Conservation (phyloP, 2,888 invertebrate genomes). For the Odontothrips loti region DNA sequence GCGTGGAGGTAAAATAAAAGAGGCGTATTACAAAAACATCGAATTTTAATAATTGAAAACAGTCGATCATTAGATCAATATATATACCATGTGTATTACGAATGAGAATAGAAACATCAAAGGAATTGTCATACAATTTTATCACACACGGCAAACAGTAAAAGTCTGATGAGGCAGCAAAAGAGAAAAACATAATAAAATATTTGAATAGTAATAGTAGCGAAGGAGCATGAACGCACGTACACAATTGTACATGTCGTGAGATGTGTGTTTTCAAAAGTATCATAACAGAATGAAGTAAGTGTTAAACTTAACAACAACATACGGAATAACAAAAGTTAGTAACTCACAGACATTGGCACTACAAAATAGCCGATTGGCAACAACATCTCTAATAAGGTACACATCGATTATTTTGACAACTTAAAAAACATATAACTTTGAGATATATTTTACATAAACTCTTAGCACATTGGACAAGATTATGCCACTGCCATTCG, state of each 20-base stretch:
- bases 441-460: not conserved
- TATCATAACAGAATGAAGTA: not conserved
- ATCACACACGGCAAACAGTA: not conserved
- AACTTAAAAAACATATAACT: constrained; percentile 8
- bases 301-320: constrained; percentile 1
- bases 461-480: not conserved
- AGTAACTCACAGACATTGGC: not conserved
- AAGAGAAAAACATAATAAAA: not conserved
- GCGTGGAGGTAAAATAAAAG: too few species aligned
- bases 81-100: not conserved
- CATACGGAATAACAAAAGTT: not conserved
- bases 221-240: too few species aligned
- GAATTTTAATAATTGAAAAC: constrained; percentile 21
- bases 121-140: not conserved
- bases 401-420: not conserved
- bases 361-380: not conserved
- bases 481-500: too few species aligned
- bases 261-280: not conserved
- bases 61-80: not conserved
- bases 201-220: not conserved
- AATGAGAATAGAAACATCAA: not conserved
- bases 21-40: not conserved
- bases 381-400: constrained; percentile 12
- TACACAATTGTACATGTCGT: not conserved
- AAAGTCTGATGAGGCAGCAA: not conserved